phyloP scores from a whole-genome alignment of 2,797 vertebrate genomes.

The Gouania willdenowi region DNA sequence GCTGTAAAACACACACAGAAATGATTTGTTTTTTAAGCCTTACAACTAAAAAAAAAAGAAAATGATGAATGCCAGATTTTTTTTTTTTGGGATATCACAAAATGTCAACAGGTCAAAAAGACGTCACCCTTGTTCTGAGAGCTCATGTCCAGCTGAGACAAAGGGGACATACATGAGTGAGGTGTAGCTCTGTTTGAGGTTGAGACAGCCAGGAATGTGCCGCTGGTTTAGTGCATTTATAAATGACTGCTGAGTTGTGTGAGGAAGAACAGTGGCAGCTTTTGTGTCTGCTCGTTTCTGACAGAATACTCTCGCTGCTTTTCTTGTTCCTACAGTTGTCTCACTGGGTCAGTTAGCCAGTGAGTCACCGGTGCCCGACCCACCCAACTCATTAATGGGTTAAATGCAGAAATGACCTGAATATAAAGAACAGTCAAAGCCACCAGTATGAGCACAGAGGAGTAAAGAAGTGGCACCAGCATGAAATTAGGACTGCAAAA shows the following conservation, averaged over 20 bases:
- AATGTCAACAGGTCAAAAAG: background rate
- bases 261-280: constrained; percentile 74
- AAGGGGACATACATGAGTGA: constrained; percentile 64
- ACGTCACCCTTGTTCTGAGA: constrained; percentile 9
- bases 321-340: constrained; percentile 21
- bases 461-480: too few relatives aligned
- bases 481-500: too few relatives aligned
- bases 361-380: constrained; percentile 1
- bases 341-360: constrained; percentile 28
- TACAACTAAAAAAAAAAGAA: too few relatives aligned
- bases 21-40: background rate
- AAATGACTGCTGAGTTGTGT: constrained; percentile 66
- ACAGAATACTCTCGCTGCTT: constrained; percentile 21
- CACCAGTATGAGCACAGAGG: constrained; percentile 23
- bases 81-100: too few relatives aligned
- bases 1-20: background rate
- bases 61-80: too few relatives aligned
- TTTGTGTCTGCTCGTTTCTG: constrained; percentile 41
- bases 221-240: constrained; percentile 65
- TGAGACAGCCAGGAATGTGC: constrained; percentile 64
- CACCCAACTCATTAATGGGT: constrained; percentile 5
- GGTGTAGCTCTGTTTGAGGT: constrained; percentile 44
- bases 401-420: constrained; percentile 6
- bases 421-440: constrained; percentile 35
- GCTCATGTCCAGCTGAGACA: constrained; percentile 38